Evolutionary conservation across 2,113 vertebrate species (phyloP).

Genomic region (Chinchilla lanigera): DNA sequence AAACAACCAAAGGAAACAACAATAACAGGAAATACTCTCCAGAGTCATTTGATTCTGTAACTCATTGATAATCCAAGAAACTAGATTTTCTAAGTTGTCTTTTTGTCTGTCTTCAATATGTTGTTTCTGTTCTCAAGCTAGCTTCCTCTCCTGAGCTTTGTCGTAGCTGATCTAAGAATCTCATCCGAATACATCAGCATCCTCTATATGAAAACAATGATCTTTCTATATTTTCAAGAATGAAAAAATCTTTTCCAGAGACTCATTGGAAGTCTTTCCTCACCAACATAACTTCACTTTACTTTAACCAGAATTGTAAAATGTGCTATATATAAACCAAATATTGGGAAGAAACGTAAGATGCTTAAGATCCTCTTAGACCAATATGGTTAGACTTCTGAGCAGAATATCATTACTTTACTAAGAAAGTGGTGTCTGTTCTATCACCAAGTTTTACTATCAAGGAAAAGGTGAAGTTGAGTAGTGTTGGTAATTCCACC

Average conservation of each 20-base stretch:
- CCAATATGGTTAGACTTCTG: background rate
- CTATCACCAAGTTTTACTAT: background rate
- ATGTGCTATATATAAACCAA: background rate
- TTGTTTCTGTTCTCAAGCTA: background rate
- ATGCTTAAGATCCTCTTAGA: background rate
- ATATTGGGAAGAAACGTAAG: background rate
- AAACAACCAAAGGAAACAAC: background rate
- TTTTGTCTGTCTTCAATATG: background rate
- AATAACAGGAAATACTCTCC: background rate
- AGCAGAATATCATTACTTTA: background rate
- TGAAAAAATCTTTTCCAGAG: conserved; percentile 17
- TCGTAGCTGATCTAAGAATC: background rate
- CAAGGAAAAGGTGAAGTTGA: background rate
- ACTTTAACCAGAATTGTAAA: background rate
- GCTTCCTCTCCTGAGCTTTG: background rate
- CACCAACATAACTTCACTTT: background rate
- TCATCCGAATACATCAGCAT: background rate
- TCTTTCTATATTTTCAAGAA: background rate
- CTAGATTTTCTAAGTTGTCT: background rate
- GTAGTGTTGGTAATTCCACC: background rate
- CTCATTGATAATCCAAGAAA: background rate
- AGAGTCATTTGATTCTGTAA: background rate
- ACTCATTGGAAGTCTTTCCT: background rate
- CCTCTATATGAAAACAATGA: background rate
- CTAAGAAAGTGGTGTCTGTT: background rate